Percentiles rank a stretch among this genome's conserved stretches.
phyloP scores from a whole-genome alignment of 1,140 invertebrate species.

The Procambarus clarkii region DNA sequence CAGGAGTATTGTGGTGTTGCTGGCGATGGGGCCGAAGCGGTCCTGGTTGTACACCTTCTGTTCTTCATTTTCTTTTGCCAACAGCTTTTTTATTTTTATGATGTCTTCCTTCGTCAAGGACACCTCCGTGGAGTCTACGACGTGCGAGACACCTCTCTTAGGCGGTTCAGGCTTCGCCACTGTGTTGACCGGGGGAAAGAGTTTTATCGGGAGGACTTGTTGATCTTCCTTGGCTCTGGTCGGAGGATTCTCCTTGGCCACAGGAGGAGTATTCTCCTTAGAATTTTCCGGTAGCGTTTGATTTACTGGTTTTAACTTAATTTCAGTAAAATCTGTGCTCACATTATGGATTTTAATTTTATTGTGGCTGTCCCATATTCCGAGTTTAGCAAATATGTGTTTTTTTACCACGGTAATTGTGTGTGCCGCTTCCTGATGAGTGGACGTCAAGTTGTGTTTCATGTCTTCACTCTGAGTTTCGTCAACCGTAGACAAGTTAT shows the following conservation, averaged over 20 bases:
- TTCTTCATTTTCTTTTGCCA: slow-evolving; percentile 35
- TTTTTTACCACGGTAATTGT: neutral
- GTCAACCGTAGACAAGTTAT: neutral
- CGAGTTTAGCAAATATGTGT: slow-evolving; percentile 31
- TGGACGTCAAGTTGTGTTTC: neutral
- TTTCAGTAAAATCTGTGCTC: neutral
- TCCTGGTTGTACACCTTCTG: slow-evolving; percentile 56
- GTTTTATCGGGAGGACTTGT: neutral
- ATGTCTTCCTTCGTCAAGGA: slow-evolving; percentile 52
- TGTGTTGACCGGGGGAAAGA: too few relatives aligned
- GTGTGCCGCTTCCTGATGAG: neutral
- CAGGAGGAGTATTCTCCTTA: neutral
- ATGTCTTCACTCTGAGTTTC: neutral
- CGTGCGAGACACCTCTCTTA: slow-evolving; percentile 40
- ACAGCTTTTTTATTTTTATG: slow-evolving; percentile 29
- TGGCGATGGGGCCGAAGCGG: slow-evolving; percentile 36
- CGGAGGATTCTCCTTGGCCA: neutral
- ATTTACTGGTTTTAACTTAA: neutral
- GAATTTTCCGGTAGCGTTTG: neutral
- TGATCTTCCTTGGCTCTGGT: neutral
- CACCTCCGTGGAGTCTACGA: slow-evolving; percentile 52
- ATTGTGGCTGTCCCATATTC: neutral
- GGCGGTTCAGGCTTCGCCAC: too few relatives aligned
- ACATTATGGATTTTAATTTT: neutral
- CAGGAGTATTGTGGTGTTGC: slow-evolving; percentile 51